phyloP scores from a whole-genome alignment of 2,113 vertebrate species.

The Junco hyemalis region DNA sequence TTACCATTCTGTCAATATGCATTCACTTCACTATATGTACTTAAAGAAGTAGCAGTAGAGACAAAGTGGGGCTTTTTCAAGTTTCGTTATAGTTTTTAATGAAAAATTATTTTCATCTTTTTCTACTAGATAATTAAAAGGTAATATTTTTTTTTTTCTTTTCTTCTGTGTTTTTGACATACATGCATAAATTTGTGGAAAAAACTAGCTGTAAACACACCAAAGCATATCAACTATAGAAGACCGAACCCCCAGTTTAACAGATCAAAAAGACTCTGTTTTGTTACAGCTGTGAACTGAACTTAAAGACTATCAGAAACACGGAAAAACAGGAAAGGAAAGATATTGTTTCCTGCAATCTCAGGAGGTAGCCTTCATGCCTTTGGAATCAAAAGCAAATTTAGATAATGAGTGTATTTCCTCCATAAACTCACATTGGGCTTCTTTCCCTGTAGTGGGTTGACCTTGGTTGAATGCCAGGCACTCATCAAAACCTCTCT shows the following conservation, averaged over 20 bases:
- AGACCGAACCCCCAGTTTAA: not conserved
- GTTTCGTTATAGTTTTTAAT: not conserved
- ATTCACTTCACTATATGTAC: not conserved
- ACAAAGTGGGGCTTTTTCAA: not conserved
- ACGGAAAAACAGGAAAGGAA: not conserved
- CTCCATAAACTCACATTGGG: not conserved
- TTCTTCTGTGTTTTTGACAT: not conserved
- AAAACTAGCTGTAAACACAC: not conserved
- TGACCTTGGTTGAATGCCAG: not conserved
- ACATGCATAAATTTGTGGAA: not conserved
- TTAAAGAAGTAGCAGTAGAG: not conserved
- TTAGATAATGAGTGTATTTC: not conserved
- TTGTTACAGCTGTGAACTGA: not conserved
- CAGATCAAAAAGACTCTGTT: not conserved
- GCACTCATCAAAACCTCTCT: not conserved
- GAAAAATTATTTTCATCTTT: not conserved
- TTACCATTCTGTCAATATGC: not conserved
- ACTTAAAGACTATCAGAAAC: not conserved
- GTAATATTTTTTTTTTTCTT: not conserved
- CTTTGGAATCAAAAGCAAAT: not conserved
- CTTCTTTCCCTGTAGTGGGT: not conserved
- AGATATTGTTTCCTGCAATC: not conserved
- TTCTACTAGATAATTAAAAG: not conserved
- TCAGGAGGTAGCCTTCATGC: rapidly evolving
- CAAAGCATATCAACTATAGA: not conserved